These are phyloP conservation scores for Heterohyrax brucei DNA, from an alignment of 2,797 vertebrate genomes.

Conservation along the genomic window DNA sequence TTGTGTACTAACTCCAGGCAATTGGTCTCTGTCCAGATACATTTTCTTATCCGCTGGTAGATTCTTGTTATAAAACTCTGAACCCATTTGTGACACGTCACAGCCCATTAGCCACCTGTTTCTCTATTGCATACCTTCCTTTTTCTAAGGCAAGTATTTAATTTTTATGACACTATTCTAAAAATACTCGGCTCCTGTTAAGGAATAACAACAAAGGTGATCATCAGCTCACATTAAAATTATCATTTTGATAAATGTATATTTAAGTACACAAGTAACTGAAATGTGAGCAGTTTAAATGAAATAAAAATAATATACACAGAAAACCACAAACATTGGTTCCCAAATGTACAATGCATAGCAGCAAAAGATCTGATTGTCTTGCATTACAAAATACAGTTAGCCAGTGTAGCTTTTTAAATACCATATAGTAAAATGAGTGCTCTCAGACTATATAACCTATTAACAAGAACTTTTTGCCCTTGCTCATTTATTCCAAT, in stretches of 20 bases:
- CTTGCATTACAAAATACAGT: not conserved
- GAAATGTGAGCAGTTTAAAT: not conserved
- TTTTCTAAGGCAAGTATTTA: slow-evolving; percentile 86
- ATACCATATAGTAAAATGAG: not conserved
- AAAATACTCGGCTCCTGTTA: slow-evolving; percentile 75
- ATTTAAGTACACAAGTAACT: not conserved
- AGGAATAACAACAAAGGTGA: slow-evolving; percentile 72
- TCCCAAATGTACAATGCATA: not conserved
- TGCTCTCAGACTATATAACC: not conserved
- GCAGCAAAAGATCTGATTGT: not conserved
- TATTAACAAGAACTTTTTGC: not conserved
- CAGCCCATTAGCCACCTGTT: slow-evolving; percentile 89
- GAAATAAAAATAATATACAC: not conserved
- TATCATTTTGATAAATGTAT: slow-evolving; percentile 28
- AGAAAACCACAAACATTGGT: not conserved
- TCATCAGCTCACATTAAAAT: slow-evolving; percentile 63
- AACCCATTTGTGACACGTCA: slow-evolving; percentile 85
- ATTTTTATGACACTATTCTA: slow-evolving; percentile 87
- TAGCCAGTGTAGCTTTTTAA: not conserved
- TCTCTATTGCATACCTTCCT: slow-evolving; percentile 85
- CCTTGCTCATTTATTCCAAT: not conserved
- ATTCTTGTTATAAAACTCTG: slow-evolving; percentile 85
- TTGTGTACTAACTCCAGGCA: slow-evolving; percentile 83
- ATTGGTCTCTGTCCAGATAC: slow-evolving; percentile 80
- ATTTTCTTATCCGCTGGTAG: slow-evolving; percentile 86